Percentiles rank a stretch among this genome's conserved stretches.
phyloP scores from a whole-genome alignment of 2,888 invertebrate species.

The Cheiracanthium punctorium region DNA sequence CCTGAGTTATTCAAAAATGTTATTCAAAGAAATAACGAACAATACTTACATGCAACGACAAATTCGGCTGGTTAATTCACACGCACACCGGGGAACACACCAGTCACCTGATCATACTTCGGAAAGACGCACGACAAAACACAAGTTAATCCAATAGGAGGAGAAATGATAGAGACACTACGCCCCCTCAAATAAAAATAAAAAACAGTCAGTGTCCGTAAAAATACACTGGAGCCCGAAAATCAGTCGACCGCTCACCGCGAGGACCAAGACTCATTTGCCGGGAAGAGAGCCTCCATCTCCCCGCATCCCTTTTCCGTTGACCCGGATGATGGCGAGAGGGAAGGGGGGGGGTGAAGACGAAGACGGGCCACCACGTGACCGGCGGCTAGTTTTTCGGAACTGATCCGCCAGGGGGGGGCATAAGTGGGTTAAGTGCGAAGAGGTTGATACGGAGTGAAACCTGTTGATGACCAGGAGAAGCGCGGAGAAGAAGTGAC shows the following conservation, averaged over 20 bases:
- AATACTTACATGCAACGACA: background rate
- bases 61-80: too few relatives aligned
- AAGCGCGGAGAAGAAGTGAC: background rate
- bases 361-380: slow-evolving; percentile 54
- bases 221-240: background rate
- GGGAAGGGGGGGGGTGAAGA: slow-evolving; percentile 21
- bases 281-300: background rate
- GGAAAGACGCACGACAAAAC: too few relatives aligned
- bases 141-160: background rate
- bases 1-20: too few relatives aligned
- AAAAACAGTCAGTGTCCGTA: background rate
- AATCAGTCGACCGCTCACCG: background rate
- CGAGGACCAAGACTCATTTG: background rate
- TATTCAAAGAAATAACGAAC: too few relatives aligned
- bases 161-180: background rate
- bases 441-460: slow-evolving; percentile 36
- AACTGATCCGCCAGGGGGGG: slow-evolving; percentile 15
- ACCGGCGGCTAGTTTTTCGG: slow-evolving; percentile 63
- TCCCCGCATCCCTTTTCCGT: background rate
- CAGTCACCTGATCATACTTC: too few relatives aligned
- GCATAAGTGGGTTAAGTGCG: slow-evolving; percentile 60
- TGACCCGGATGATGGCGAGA: slow-evolving; percentile 51
- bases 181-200: background rate
- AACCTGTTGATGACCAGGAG: slow-evolving; percentile 11
- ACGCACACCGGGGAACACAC: too few relatives aligned